Evolutionary conservation across 2,797 vertebrate species (phyloP).

Genomic region (Champsocephalus gunnari): DNA sequence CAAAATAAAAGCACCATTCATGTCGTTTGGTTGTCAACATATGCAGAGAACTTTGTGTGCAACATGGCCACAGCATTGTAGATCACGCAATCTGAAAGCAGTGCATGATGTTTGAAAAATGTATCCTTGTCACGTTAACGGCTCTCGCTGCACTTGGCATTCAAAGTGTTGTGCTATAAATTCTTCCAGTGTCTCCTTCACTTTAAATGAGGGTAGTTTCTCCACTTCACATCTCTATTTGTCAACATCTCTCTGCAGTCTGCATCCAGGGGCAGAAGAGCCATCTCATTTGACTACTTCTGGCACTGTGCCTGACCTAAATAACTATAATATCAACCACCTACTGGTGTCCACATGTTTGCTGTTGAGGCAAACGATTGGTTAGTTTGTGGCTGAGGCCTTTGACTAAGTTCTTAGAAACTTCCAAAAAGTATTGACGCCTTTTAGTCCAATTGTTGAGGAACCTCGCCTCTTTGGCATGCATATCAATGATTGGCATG

Average conservation of each 20-base stretch:
- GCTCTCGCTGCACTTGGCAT: slow-evolving; percentile 49
- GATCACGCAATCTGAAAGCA: slow-evolving; percentile 13
- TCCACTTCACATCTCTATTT: slow-evolving; percentile 50
- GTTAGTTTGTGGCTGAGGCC: slow-evolving; percentile 15
- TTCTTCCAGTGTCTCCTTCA: slow-evolving; percentile 44
- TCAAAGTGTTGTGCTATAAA: slow-evolving; percentile 56
- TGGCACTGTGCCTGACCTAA: slow-evolving; percentile 70
- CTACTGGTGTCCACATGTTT: slow-evolving; percentile 41
- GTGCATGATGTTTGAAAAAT: slow-evolving; percentile 23
- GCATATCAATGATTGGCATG: slow-evolving; percentile 34
- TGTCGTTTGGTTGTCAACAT: background rate
- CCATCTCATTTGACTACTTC: slow-evolving; percentile 48
- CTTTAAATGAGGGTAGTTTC: slow-evolving; percentile 44
- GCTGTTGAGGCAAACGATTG: slow-evolving; percentile 27
- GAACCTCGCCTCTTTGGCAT: slow-evolving; percentile 13
- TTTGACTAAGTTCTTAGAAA: slow-evolving; percentile 23
- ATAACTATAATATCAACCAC: slow-evolving; percentile 68
- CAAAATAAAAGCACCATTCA: background rate
- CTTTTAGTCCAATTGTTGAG: slow-evolving; percentile 32
- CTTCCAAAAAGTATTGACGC: slow-evolving; percentile 10
- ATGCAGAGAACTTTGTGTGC: slow-evolving; percentile 5
- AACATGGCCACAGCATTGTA: slow-evolving; percentile 38
- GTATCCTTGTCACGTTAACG: slow-evolving; percentile 48
- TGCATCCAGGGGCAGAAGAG: slow-evolving; percentile 44
- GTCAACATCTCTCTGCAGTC: slow-evolving; percentile 55